These are phyloP conservation scores for Phrynosoma platyrhinos DNA, from an alignment of 2,113 vertebrate species.

Conservation along the genomic window DNA sequence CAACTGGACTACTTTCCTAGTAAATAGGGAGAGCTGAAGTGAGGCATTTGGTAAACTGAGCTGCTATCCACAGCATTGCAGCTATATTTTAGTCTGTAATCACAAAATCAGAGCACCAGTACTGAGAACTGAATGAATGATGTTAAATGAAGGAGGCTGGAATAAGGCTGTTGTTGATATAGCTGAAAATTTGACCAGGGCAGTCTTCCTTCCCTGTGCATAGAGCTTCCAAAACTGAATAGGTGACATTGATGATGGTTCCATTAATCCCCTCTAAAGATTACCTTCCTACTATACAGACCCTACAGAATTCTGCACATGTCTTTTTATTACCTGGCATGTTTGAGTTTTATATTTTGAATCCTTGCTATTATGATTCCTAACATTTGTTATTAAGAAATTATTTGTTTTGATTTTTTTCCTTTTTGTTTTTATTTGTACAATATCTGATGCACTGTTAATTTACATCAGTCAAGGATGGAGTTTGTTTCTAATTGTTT, in stretches of 20 bases:
- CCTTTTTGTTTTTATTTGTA: slow-evolving; percentile 59
- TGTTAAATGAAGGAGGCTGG: background rate
- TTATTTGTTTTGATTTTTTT: slow-evolving; percentile 33
- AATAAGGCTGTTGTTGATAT: background rate
- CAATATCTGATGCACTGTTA: slow-evolving; percentile 72
- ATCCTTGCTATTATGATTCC: slow-evolving; percentile 72
- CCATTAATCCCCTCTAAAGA: slow-evolving; percentile 71
- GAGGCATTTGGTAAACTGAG: slow-evolving; percentile 4
- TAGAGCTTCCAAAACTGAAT: slow-evolving; percentile 1
- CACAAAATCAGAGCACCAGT: background rate
- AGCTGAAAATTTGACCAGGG: slow-evolving; percentile 58
- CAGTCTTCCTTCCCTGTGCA: slow-evolving; percentile 19
- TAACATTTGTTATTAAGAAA: slow-evolving; percentile 78
- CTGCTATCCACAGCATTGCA: background rate
- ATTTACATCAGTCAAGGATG: slow-evolving; percentile 67
- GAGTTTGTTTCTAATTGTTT: slow-evolving; percentile 75
- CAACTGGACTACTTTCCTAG: background rate
- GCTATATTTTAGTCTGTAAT: background rate
- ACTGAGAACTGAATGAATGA: background rate
- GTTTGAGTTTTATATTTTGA: slow-evolving; percentile 81
- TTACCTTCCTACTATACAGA: slow-evolving; percentile 80
- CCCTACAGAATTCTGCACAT: slow-evolving; percentile 75
- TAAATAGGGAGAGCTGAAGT: background rate
- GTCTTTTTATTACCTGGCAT: slow-evolving; percentile 81
- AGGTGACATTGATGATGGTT: slow-evolving; percentile 43